Evolutionary conservation across 1,140 invertebrate species (phyloP).

Genomic region (Anoplolepis gracilipes): DNA sequence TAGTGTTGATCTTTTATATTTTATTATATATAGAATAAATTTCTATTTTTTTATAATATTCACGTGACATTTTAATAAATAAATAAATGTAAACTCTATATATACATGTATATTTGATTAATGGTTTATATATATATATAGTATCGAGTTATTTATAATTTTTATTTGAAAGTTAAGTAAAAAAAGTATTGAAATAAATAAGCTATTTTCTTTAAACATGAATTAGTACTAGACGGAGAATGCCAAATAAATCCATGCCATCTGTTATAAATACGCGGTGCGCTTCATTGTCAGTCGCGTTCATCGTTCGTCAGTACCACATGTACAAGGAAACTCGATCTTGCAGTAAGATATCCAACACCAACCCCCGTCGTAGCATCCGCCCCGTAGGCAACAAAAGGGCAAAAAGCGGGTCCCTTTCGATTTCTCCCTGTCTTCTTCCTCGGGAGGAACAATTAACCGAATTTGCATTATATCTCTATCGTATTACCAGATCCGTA

Average conservation of each 20-base stretch:
- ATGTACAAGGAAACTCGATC: constrained; percentile 83
- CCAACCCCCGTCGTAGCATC: constrained; percentile 61
- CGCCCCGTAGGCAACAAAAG: constrained; percentile 70
- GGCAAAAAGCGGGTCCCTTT: constrained; percentile 69
- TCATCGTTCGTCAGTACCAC: constrained; percentile 74
- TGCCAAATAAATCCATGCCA: constrained; percentile 76
- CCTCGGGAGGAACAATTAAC: constrained; percentile 84
- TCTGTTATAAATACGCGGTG: constrained; percentile 74
- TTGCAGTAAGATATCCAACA: constrained; percentile 79
- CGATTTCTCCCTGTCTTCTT: constrained; percentile 68
- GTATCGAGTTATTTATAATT: not conserved
- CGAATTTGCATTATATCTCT: constrained; percentile 86
- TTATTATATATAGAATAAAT: not conserved
- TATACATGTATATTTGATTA: not conserved
- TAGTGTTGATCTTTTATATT: too few relatives aligned
- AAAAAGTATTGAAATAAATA: not conserved
- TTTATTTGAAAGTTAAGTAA: not conserved
- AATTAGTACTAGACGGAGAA: constrained; percentile 30
- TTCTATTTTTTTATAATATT: not conserved
- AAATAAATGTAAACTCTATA: not conserved
- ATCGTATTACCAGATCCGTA: constrained; percentile 86
- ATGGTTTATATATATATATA: too few relatives aligned
- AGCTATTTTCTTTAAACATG: not conserved
- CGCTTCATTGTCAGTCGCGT: constrained; percentile 67
- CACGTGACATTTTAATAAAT: not conserved